Percentiles rank a stretch among this genome's conserved stretches.
Conservation (phyloP, 2,888 invertebrate species). For the Tryphoninae sp. region DNA sequence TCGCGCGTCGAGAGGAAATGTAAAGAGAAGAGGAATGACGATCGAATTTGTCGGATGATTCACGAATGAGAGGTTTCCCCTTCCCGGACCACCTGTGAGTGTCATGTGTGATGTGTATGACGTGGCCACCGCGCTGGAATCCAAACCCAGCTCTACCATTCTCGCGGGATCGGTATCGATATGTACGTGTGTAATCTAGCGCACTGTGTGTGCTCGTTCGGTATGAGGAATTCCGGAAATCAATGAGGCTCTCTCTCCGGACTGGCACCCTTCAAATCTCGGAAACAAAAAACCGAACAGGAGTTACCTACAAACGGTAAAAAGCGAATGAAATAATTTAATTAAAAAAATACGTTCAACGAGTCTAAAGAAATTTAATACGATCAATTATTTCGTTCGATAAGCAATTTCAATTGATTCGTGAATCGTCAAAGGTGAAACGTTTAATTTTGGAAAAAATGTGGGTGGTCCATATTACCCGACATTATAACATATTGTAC, state of each 20-base stretch:
- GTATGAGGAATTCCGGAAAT: conserved; percentile 51
- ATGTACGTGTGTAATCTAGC: neutral
- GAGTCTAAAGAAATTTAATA: no score
- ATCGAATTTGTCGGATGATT: conserved; percentile 51
- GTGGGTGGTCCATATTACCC: no score
- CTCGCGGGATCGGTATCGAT: conserved; percentile 14
- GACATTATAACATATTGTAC: no score
- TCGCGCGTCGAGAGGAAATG: conserved; percentile 4
- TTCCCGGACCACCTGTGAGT: conserved; percentile 28
- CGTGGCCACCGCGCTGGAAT: conserved; percentile 27
- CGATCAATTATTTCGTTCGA: no score
- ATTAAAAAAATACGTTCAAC: no score
- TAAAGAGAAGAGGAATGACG: conserved; percentile 26
- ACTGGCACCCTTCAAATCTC: conserved; percentile 34
- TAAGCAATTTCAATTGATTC: no score
- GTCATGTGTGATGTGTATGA: conserved; percentile 40
- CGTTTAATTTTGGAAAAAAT: no score
- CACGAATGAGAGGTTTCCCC: conserved; percentile 27
- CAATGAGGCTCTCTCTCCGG: conserved; percentile 45
- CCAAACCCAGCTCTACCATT: conserved; percentile 14
- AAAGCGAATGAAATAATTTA: no score
- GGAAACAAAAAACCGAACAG: neutral
- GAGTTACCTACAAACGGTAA: neutral
- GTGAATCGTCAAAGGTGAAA: no score
- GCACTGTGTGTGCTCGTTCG: neutral